Evolutionary conservation across 2,888 invertebrate genomes (phyloP).

Genomic region (Diaprepes abbreviatus): DNA sequence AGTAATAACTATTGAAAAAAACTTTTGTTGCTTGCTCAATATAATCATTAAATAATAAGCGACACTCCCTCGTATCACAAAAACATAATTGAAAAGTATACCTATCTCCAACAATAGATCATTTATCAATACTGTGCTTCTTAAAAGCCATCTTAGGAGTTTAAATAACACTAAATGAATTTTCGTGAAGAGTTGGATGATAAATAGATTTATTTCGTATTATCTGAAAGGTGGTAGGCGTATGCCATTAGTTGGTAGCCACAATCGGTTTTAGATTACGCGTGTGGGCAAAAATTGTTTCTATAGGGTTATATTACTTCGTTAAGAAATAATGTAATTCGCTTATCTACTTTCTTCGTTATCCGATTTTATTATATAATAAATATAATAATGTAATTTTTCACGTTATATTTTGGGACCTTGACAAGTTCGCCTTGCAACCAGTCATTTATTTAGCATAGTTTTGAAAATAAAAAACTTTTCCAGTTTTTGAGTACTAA

Average conservation of each 20-base stretch:
- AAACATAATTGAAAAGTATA: slow-evolving; percentile 13
- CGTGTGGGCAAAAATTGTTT: slow-evolving; percentile 30
- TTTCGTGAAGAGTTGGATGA: slow-evolving; percentile 44
- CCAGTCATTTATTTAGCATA: too few relatives aligned
- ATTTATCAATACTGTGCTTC: slow-evolving; percentile 38
- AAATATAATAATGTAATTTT: too few relatives aligned
- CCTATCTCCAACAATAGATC: slow-evolving; percentile 36
- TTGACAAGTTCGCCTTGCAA: too few relatives aligned
- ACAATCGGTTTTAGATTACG: slow-evolving; percentile 40
- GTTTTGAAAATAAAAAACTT: too few relatives aligned
- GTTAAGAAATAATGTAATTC: background rate
- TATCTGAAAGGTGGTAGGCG: slow-evolving; percentile 42
- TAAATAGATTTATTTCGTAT: slow-evolving; percentile 42
- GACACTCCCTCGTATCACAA: slow-evolving; percentile 6
- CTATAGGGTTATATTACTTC: background rate
- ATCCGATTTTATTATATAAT: too few relatives aligned
- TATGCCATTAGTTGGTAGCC: slow-evolving; percentile 46
- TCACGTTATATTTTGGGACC: too few relatives aligned
- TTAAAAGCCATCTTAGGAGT: slow-evolving; percentile 40
- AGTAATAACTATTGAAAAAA: too few relatives aligned
- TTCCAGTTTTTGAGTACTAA: too few relatives aligned
- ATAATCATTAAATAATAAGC: too few relatives aligned
- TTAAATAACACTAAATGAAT: slow-evolving; percentile 46
- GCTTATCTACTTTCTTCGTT: too few relatives aligned
- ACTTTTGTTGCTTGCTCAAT: too few relatives aligned